These are phyloP conservation scores for Nilaparvata lugens DNA, from an alignment of 1,140 invertebrate species.

Conservation along the genomic window DNA sequence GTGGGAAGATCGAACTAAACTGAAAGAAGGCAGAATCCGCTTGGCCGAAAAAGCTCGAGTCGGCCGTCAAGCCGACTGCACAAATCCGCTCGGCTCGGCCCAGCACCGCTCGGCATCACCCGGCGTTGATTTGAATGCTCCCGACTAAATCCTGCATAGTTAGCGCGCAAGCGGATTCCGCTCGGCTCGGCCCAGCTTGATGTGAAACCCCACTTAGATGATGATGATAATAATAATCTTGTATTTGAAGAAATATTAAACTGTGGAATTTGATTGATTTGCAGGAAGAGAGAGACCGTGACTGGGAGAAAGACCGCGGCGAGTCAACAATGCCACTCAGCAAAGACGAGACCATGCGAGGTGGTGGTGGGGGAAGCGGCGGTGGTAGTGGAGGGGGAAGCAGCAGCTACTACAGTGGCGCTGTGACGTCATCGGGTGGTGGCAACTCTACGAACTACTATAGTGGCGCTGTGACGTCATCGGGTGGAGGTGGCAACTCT, in stretches of 20 bases:
- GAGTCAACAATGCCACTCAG: slow-evolving; percentile 12
- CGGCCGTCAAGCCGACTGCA: not conserved
- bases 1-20: too few relatives aligned
- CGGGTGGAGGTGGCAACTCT: slow-evolving; percentile 25
- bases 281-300: slow-evolving; percentile 40
- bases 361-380: slow-evolving; percentile 27
- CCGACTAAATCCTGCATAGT: too few relatives aligned
- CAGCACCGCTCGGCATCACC: not conserved
- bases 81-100: not conserved
- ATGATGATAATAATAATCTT: not conserved
- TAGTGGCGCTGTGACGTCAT: slow-evolving; percentile 21
- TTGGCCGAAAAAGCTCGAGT: too few relatives aligned
- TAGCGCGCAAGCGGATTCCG: too few relatives aligned
- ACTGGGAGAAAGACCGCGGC: slow-evolving; percentile 30
- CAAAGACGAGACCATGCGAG: slow-evolving; percentile 24
- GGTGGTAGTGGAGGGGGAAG: slow-evolving; percentile 15
- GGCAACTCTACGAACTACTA: slow-evolving; percentile 38
- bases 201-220: not conserved
- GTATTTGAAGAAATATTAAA: not conserved
- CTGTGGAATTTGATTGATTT: slow-evolving; percentile 14
- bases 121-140: too few relatives aligned
- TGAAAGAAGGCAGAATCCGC: too few relatives aligned
- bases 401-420: slow-evolving; percentile 38
- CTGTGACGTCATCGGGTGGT: slow-evolving; percentile 10
- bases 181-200: not conserved